phyloP scores from a whole-genome alignment of 2,888 invertebrate genomes.

The Horisme vitalbata region DNA sequence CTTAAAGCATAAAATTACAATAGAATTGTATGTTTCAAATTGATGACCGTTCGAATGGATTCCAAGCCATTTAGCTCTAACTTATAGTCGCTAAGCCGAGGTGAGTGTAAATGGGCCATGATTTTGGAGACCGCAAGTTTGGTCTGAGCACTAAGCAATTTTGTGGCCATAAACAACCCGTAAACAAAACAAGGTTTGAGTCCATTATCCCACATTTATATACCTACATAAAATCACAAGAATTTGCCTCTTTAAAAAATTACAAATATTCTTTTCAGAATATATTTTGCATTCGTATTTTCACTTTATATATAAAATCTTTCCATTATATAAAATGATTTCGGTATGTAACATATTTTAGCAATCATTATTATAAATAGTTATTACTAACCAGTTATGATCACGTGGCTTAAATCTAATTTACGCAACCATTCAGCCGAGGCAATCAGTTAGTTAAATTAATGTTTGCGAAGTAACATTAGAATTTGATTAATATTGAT shows the following conservation, averaged over 20 bases:
- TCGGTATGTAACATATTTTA: too few relatives aligned
- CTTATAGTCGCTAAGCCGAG: conserved; percentile 11
- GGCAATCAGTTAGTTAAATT: conserved; percentile 16
- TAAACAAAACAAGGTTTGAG: background rate
- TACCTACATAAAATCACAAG: too few relatives aligned
- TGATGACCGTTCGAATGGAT: conserved; percentile 19
- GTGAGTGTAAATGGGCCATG: conserved; percentile 7
- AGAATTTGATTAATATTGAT: conserved; percentile 21
- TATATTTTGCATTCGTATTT: too few relatives aligned
- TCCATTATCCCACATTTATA: too few relatives aligned
- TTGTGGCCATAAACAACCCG: background rate
- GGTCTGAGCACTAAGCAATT: background rate
- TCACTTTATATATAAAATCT: too few relatives aligned
- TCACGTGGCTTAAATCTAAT: too few relatives aligned
- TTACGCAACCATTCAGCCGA: background rate
- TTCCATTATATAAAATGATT: too few relatives aligned
- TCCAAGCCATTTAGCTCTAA: conserved; percentile 18
- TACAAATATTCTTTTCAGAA: too few relatives aligned
- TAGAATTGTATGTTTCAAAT: conserved; percentile 22
- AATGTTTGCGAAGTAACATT: conserved; percentile 6
- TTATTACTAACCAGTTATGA: too few relatives aligned
- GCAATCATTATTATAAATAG: too few relatives aligned
- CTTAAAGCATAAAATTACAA: conserved; percentile 27
- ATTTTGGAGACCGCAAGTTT: background rate
- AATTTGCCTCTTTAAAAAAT: too few relatives aligned